phyloP scores from a whole-genome alignment of 2,888 invertebrate species.

The Epirrita christyi region DNA sequence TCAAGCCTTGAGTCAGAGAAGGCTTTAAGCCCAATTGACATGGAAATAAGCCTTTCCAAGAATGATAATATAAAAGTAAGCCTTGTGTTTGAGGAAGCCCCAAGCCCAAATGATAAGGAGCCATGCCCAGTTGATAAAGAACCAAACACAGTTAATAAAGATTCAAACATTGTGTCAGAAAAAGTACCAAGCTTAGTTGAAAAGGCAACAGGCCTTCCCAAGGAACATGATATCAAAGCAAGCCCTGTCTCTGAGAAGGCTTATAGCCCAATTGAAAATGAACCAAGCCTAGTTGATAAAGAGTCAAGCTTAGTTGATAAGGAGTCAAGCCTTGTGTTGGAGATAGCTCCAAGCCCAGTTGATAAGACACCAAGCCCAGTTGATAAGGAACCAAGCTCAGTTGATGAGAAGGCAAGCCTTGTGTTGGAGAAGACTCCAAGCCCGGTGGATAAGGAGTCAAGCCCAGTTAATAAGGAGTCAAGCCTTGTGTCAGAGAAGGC shows the following conservation, averaged over 20 bases:
- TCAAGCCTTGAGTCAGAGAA: slow-evolving; percentile 15
- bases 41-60: slow-evolving; percentile 7
- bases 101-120: slow-evolving; percentile 11
- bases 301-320: slow-evolving; percentile 19
- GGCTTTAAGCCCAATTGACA: slow-evolving; percentile 11
- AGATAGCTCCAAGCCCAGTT: slow-evolving; percentile 2
- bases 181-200: slow-evolving; percentile 16
- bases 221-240: slow-evolving; percentile 8
- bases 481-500: too few species aligned
- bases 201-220: slow-evolving; percentile 14
- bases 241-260: not conserved
- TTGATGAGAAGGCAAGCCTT: too few species aligned
- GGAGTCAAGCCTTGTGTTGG: not conserved
- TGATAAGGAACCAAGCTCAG: slow-evolving; percentile 12
- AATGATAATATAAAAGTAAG: slow-evolving; percentile 8
- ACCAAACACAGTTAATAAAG: slow-evolving; percentile 16
- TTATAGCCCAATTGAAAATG: slow-evolving; percentile 19
- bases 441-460: too few species aligned
- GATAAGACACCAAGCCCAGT: not conserved
- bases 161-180: slow-evolving; percentile 2
- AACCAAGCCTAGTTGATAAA: not conserved
- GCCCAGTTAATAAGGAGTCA: too few species aligned
- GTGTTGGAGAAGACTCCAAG: too few species aligned
- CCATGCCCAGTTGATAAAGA: slow-evolving; percentile 7
- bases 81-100: slow-evolving; percentile 18